These are phyloP conservation scores for Clostera curtula DNA, from an alignment of 2,888 invertebrate genomes.

Conservation along the genomic window DNA sequence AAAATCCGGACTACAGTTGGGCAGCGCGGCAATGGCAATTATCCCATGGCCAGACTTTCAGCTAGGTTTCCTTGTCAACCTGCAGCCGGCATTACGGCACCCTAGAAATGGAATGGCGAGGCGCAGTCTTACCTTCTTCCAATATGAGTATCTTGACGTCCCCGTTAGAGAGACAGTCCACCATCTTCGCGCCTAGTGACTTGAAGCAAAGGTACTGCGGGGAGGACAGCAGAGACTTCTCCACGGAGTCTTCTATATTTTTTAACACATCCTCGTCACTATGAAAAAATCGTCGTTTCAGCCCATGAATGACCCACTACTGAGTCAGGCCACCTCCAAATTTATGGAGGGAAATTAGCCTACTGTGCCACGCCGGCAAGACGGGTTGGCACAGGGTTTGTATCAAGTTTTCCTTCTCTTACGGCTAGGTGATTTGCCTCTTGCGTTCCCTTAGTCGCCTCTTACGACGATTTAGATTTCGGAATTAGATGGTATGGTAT, in stretches of 20 bases:
- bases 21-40: background rate
- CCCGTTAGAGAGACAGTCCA: conserved; percentile 48
- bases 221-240: conserved; percentile 41
- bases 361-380: too few relatives aligned
- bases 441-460: too few relatives aligned
- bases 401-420: too few relatives aligned
- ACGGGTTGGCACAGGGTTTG: too few relatives aligned
- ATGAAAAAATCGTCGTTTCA: too few relatives aligned
- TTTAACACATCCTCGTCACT: conserved; percentile 51
- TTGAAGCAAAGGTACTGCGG: conserved; percentile 55
- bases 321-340: too few relatives aligned
- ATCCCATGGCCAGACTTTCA: background rate
- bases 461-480: too few relatives aligned
- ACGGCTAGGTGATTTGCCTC: too few relatives aligned
- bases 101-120: background rate
- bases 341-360: too few relatives aligned
- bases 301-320: too few relatives aligned
- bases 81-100: too few relatives aligned
- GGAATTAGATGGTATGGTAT: background rate
- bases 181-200: conserved; percentile 48
- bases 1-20: too few relatives aligned
- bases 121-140: conserved; percentile 45
- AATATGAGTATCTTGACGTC: conserved; percentile 54
- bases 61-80: background rate
- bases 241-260: conserved; percentile 36